Percentiles rank a stretch among this genome's conserved stretches.
phyloP scores from a whole-genome alignment of 2,888 invertebrate species.

The Agrilus biguttatus region DNA sequence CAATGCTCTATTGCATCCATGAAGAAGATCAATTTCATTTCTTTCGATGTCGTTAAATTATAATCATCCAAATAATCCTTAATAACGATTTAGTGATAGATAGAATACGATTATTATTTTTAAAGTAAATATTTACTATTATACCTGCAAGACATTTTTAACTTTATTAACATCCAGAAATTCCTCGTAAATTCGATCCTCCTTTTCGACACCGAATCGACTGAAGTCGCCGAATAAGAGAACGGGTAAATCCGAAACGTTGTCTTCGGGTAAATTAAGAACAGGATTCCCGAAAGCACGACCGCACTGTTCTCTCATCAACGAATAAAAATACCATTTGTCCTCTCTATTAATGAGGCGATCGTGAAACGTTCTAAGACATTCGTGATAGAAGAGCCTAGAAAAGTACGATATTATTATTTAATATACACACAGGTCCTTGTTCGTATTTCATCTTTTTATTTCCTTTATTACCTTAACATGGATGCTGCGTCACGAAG shows the following conservation, averaged over 20 bases:
- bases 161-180: conserved; percentile 59
- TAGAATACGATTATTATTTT: too few relatives aligned
- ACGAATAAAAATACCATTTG: conserved; percentile 60
- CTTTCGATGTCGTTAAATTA: conserved; percentile 59
- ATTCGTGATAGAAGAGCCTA: conserved; percentile 84
- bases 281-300: conserved; percentile 48
- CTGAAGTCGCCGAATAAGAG: conserved; percentile 78
- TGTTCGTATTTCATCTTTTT: background rate
- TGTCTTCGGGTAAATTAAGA: conserved; percentile 42
- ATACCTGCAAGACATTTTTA: conserved; percentile 52
- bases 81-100: conserved; percentile 9
- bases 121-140: conserved; percentile 5
- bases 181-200: conserved; percentile 70
- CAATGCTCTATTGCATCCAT: conserved; percentile 81
- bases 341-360: conserved; percentile 72
- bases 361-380: conserved; percentile 82
- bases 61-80: conserved; percentile 77
- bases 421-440: too few relatives aligned
- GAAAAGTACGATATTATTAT: conserved; percentile 9
- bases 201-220: conserved; percentile 53
- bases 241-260: conserved; percentile 45
- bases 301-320: conserved; percentile 53
- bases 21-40: conserved; percentile 77
- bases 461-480: conserved; percentile 36
- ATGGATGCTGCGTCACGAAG: conserved; percentile 52